Evolutionary conservation across 1,140 invertebrate genomes (phyloP), one percentile per base, ranked within the genome.

Genomic region (Drosophila mojavensis): DNA sequence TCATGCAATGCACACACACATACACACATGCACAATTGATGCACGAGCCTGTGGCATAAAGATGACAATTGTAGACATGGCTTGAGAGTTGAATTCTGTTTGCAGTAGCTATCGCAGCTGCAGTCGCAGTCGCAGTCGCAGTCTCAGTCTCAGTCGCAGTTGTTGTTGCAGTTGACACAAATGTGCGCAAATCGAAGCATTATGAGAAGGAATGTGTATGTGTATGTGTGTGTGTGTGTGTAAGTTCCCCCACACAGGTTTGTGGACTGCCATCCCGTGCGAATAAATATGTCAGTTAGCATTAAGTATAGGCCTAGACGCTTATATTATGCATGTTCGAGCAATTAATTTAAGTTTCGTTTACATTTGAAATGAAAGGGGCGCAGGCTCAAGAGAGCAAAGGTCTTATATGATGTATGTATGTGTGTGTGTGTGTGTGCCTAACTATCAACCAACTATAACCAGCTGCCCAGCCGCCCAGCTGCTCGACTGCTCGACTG

Each of bases 271-370:
- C 33, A 58, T 50, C 77, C 70, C 64, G 75, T 88, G 74, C 74
- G 80, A 84, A 81, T 74, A 86, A 86, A 82, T 82, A 86, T 88
- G 83, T 86, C 83, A 84, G 83, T 83, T 88, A 73, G 70, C 80
- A 83, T 86, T 86, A 84, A 78, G 80, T 79, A 69, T 63, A 78
- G 77, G 63, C 70, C 66, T 48, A 66, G 69, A 65, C 82, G 78
- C 69, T 77, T 82, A 79, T 85, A 82, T 82, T 79, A 86, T 86
- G 83, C 82, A 88, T 88, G 83, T 86, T 81, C 83, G 76, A 88
- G 83, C 83, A 86, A 86, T 86, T 86, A 86, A 88, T 86, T 86
- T 86, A 83, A 83, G 83, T 86, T 88, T 88, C 83, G 77, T 86
- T 86, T 86, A 88, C 83, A 88, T 88, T 88, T 74, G 76, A 80